Percentiles rank a stretch among this genome's conserved stretches.
These are phyloP conservation scores for Patagioenas fasciata DNA, from an alignment of 2,113 vertebrate species.

Conservation along the genomic window DNA sequence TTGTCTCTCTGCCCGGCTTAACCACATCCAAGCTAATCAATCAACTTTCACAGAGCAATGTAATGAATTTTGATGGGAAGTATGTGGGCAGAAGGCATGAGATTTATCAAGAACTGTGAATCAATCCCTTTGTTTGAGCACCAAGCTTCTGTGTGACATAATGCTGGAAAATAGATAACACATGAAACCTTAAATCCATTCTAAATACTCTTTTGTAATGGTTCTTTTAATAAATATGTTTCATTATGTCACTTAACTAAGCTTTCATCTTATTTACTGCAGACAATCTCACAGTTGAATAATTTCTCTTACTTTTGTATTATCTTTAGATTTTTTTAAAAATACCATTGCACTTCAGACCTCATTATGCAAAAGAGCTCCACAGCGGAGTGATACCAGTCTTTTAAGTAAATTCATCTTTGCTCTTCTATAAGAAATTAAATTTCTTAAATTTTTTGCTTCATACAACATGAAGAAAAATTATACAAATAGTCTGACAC, in stretches of 20 bases:
- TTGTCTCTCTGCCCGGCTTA: background rate
- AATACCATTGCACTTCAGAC: background rate
- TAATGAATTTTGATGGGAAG: background rate
- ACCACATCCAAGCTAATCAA: background rate
- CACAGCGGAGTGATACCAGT: background rate
- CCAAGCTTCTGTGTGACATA: background rate
- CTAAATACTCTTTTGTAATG: background rate
- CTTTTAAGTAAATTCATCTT: background rate
- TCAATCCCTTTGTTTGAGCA: background rate
- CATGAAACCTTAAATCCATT: background rate
- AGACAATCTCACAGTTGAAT: background rate
- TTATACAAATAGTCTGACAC: background rate
- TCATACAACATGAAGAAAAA: background rate
- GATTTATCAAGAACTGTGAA: background rate
- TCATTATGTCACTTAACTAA: background rate
- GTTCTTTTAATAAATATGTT: background rate
- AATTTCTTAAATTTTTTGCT: background rate
- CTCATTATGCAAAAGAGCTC: background rate
- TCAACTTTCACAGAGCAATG: background rate
- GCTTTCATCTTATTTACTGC: background rate
- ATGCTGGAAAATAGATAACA: background rate
- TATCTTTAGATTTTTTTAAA: background rate
- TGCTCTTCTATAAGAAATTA: background rate
- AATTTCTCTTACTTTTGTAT: background rate
- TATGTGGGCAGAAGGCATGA: background rate